phyloP scores from a whole-genome alignment of 2,797 vertebrate genomes.

The Arctocebus calabarensis region DNA sequence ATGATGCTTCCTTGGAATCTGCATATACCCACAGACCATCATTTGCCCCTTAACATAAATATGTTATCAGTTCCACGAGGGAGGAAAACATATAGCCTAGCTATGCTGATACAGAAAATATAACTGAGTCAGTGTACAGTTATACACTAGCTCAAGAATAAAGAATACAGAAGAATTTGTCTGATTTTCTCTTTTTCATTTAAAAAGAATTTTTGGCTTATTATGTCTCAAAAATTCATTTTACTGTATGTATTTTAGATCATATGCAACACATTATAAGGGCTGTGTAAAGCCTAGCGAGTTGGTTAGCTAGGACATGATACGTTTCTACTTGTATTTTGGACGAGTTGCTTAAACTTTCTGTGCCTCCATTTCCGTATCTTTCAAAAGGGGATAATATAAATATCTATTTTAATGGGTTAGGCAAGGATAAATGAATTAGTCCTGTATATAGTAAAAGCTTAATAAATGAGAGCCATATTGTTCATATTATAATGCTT shows the following conservation, averaged over 20 bases:
- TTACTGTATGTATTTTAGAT: not conserved
- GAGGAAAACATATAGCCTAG: not conserved
- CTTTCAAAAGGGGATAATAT: not conserved
- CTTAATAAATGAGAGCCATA: not conserved
- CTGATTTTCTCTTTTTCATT: slow-evolving; percentile 2
- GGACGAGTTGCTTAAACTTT: not conserved
- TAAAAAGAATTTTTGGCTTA: not conserved
- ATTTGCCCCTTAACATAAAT: too few species aligned
- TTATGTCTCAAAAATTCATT: not conserved
- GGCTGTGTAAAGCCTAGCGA: not conserved
- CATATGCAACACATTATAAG: not conserved
- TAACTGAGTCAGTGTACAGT: not conserved
- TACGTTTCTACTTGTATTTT: too few species aligned
- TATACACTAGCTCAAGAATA: not conserved
- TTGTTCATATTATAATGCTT: not conserved
- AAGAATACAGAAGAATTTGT: not conserved
- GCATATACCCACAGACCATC: too few species aligned
- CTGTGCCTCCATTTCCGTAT: not conserved
- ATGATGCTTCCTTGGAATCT: too few species aligned
- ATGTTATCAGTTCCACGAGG: not conserved
- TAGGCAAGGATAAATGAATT: not conserved
- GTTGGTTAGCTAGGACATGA: not conserved
- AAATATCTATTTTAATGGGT: not conserved
- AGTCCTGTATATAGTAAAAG: not conserved
- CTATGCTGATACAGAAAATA: not conserved